These are phyloP conservation scores for Poeciliopsis turneri DNA, from an alignment of 2,797 vertebrate species.

Conservation along the genomic window DNA sequence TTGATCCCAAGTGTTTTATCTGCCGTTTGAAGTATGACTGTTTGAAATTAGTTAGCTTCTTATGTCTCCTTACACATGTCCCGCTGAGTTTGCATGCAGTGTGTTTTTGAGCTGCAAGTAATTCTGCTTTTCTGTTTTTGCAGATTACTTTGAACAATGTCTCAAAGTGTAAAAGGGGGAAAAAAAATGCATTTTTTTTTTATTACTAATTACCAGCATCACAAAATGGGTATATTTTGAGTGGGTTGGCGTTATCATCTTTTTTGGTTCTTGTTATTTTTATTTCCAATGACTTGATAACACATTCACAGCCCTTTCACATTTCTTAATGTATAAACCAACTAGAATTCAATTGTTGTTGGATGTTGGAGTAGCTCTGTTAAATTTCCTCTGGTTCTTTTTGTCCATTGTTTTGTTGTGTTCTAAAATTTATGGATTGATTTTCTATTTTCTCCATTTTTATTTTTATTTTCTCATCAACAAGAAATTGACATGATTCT, in stretches of 20 bases:
- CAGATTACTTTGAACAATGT: not conserved
- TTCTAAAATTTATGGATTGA: not conserved
- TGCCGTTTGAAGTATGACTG: slow-evolving; percentile 2
- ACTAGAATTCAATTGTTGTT: not conserved
- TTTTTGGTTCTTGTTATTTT: not conserved
- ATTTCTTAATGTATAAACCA: not conserved
- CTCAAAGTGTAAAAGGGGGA: not conserved
- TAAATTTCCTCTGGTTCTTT: not conserved
- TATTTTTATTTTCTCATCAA: not conserved
- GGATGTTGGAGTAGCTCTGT: not conserved
- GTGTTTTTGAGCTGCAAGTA: not conserved
- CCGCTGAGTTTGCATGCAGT: slow-evolving; percentile 1
- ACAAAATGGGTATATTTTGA: not conserved
- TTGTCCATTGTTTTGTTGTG: not conserved
- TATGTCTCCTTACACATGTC: slow-evolving; percentile 2
- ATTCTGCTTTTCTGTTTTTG: not conserved
- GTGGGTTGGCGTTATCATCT: not conserved
- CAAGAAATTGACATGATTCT: not conserved
- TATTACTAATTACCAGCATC: not conserved
- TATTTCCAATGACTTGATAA: not conserved
- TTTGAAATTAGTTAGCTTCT: slow-evolving; percentile 3
- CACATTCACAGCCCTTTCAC: not conserved
- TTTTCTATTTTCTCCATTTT: not conserved
- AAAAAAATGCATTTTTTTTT: not conserved
- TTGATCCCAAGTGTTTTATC: slow-evolving; percentile 13